A percentile compares a stretch with the other conserved stretches of the same genome.
Conservation (phyloP, 2,888 invertebrate genomes). For the Zaprionus lineosus region DNA sequence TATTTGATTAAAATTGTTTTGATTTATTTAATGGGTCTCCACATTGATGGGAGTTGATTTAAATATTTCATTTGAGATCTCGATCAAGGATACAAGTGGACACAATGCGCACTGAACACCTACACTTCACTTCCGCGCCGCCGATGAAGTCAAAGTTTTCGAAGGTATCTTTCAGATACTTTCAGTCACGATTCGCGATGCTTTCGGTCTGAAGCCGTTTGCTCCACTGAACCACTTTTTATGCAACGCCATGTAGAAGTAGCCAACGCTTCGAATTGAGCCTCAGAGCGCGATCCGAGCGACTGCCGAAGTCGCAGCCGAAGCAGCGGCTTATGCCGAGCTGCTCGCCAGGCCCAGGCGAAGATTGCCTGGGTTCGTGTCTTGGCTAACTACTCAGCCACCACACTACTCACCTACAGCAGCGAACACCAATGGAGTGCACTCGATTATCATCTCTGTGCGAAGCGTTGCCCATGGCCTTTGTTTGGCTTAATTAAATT, state of each 20-base stretch:
- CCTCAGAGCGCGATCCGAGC: conserved; percentile 22
- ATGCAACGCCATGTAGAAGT: conserved; percentile 79
- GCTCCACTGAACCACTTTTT: conserved; percentile 80
- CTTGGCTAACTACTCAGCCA: conserved; percentile 21
- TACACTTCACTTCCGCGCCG: conserved; percentile 70
- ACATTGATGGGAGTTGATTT: not conserved
- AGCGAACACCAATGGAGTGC: conserved; percentile 12
- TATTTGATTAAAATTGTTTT: conserved; percentile 9
- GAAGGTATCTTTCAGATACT: conserved; percentile 20
- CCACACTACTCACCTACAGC: conserved; percentile 7
- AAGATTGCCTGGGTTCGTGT: conserved; percentile 41
- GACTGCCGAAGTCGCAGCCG: conserved; percentile 37
- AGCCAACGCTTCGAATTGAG: conserved; percentile 37
- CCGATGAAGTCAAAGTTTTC: not conserved
- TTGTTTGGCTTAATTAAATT: conserved; percentile 54
- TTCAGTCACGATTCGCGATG: conserved; percentile 51
- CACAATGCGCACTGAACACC: no score
- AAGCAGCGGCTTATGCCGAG: conserved; percentile 2
- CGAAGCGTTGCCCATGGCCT: conserved; percentile 49
- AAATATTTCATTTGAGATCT: not conserved
- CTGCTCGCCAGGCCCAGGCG: conserved; percentile 28
- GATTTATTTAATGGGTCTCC: not conserved
- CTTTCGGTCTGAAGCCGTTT: conserved; percentile 71
- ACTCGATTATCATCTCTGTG: conserved; percentile 46
- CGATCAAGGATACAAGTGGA: no score